Evolutionary conservation across 1,140 invertebrate genomes (phyloP), one percentile per base, ranked within the genome.

Genomic region (Temnothorax longispinosus): DNA sequence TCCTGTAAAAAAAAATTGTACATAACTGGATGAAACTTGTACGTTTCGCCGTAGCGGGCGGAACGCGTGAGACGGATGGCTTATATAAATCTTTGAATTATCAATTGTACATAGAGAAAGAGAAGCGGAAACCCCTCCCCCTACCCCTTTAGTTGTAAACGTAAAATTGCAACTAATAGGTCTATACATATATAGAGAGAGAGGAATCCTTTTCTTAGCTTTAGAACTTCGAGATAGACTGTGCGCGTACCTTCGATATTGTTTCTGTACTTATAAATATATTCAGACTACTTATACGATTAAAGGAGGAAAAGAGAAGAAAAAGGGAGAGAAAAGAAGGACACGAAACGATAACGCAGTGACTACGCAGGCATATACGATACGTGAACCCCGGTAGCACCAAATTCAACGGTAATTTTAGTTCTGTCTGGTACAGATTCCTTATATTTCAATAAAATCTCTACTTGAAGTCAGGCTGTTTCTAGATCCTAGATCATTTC

Each of bases 361-460:
- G 90, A 85, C 76, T 93, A 94, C 88, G 92, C 93, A 94, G 93
- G 92, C 91, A 95, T 95, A 94, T 94, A 95, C 92, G 92, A 95
- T 95, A 95, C 93, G 91, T 94, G 94, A 95, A 95, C 94, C 94
- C 95, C 94, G 92, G 93, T 95, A 95, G 95, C 94, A 95, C 94
- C 94, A 95, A 95, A 95, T 95, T 94, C 94, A 95, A 93, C 94
- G 93, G 93, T 95, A 95, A 95, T 94, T 95, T 95, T 95, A 95
- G 95, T 95, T 95, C 94, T 95, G 94, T 95, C 95, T 95, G 94
- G 95, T 95, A 95, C 94, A 95, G 95, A 95, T 95, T 95, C 94
- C 94, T 95, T 95, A 95, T 95, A 95, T 95, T 95, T 95, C 93
- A 95, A 95, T 95, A 95, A 95, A 95, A 95, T 94, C 93, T 94